These are phyloP conservation scores for Pristionchus entomophagus DNA, from an alignment of 2,888 invertebrate genomes.

Conservation along the genomic window DNA sequence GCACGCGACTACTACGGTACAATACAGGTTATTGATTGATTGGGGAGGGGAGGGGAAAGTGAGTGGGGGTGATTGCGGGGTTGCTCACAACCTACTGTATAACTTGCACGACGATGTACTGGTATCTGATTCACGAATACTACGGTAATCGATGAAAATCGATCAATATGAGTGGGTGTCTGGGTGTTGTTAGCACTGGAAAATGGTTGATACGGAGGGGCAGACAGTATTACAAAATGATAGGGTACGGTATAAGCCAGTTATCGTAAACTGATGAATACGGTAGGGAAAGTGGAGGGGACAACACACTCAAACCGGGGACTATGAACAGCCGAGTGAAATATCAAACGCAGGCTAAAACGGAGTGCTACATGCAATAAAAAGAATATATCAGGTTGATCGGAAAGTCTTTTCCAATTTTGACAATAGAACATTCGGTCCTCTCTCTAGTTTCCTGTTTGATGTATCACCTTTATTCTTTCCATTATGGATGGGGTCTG, in stretches of 20 bases:
- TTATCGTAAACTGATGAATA: no score
- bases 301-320: not conserved
- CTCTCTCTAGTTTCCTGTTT: no score
- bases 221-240: no score
- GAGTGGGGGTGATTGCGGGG: not conserved
- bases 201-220: no score
- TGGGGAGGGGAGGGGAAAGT: not conserved
- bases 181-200: no score
- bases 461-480: no score
- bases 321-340: not conserved
- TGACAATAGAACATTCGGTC: no score
- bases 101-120: not conserved
- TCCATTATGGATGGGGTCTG: no score
- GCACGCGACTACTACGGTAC: slow-evolving; percentile 34
- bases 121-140: not conserved
- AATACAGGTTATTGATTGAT: not conserved
- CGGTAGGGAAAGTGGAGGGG: not conserved
- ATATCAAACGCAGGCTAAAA: not conserved
- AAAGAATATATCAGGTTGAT: no score
- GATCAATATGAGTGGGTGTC: not conserved
- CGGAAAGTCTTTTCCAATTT: no score
- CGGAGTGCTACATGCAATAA: not conserved
- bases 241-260: not conserved
- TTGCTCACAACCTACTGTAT: no score
- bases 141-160: not conserved